Conservation (phyloP, 2,797 vertebrate genomes). For the Ciconia nigra region DNA sequence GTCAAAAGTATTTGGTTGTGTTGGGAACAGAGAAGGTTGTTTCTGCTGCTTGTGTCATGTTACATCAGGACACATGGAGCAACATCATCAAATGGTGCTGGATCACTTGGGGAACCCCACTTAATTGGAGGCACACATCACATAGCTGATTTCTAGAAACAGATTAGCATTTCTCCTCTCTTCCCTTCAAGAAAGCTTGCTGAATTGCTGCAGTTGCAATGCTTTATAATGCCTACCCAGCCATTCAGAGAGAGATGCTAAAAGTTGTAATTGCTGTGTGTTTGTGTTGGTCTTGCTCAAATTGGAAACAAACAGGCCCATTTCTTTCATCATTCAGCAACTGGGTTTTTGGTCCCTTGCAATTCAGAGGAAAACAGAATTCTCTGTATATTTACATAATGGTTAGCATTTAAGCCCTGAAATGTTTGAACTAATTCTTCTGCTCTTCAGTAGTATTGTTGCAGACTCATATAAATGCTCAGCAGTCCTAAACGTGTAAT, state of each 20-base stretch:
- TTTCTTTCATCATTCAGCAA: not conserved
- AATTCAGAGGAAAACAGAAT: conserved; percentile 18
- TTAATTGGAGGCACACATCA: not conserved
- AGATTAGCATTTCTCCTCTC: not conserved
- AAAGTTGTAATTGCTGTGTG: conserved; percentile 19
- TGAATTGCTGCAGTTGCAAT: not conserved
- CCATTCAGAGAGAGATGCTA: not conserved
- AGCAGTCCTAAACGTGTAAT: not conserved
- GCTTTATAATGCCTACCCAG: not conserved
- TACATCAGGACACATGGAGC: not conserved
- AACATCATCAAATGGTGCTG: not conserved
- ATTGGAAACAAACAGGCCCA: conserved; percentile 1
- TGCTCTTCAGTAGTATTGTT: not conserved
- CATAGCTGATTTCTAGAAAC: not conserved
- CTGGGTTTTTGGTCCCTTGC: not conserved
- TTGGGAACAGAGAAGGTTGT: not conserved
- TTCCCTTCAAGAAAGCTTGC: not conserved
- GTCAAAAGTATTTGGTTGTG: not conserved
- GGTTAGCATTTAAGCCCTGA: not conserved
- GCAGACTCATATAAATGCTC: not conserved
- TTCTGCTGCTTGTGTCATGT: not conserved
- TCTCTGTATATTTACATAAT: not conserved
- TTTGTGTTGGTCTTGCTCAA: not conserved
- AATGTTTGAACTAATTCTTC: not conserved
- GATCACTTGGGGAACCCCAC: not conserved